phyloP scores from a whole-genome alignment of 2,113 vertebrate genomes.

The Lonchura striata region DNA sequence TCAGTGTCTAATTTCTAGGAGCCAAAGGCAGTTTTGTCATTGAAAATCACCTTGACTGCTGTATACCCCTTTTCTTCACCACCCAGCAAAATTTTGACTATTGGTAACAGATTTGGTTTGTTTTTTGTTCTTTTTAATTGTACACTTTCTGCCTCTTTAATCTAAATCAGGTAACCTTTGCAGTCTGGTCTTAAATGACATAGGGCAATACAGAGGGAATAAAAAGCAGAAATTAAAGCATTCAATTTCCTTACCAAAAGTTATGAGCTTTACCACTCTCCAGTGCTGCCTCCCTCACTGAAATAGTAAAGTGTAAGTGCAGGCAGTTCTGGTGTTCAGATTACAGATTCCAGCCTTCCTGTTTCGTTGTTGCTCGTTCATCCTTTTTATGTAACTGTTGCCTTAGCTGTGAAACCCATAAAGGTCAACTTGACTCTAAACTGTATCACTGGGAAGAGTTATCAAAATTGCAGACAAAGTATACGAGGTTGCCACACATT shows the following conservation, averaged over 20 bases:
- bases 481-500: not conserved
- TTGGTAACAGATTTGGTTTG: not conserved
- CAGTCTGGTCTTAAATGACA: not conserved
- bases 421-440: slow-evolving; percentile 29
- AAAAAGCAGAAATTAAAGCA: not conserved
- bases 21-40: not conserved
- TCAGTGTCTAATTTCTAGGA: not conserved
- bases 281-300: not conserved
- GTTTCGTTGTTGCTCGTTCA: slow-evolving; percentile 55
- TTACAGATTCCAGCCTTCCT: slow-evolving; percentile 1
- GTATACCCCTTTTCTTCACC: not conserved
- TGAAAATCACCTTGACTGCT: not conserved
- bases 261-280: not conserved
- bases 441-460: not conserved
- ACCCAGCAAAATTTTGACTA: not conserved
- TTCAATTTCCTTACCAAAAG: not conserved
- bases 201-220: not conserved
- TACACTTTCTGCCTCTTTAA: not conserved
- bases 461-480: not conserved
- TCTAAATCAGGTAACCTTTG: not conserved
- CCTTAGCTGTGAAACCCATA: slow-evolving; percentile 19
- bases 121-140: not conserved
- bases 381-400: slow-evolving; percentile 49
- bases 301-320: not conserved
- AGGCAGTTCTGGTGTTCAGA: not conserved